These are phyloP conservation scores for Agrochola lychnidis DNA, from an alignment of 2,888 invertebrate species.

Conservation along the genomic window DNA sequence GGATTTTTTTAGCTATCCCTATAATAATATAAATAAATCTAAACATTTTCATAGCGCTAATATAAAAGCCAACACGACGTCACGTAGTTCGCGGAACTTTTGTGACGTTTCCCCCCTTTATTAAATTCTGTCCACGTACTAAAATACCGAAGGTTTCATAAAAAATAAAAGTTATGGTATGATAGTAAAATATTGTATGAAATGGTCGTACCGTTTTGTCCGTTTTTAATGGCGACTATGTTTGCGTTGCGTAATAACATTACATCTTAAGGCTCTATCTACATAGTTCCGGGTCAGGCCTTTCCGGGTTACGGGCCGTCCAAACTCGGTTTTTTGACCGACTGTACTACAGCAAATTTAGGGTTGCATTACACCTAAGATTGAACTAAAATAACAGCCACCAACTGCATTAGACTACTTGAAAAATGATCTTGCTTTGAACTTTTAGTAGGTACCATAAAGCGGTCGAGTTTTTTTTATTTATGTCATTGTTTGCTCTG, in stretches of 20 bases:
- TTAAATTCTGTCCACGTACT: constrained; percentile 59
- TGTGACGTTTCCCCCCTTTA: constrained; percentile 56
- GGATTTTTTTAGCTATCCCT: neutral
- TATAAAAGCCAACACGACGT: constrained; percentile 49
- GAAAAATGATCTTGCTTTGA: neutral
- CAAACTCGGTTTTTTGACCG: neutral
- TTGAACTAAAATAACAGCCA: neutral
- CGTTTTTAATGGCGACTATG: constrained; percentile 34
- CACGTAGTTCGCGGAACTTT: constrained; percentile 55
- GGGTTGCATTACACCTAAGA: neutral
- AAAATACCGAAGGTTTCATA: constrained; percentile 58
- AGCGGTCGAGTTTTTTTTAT: no score
- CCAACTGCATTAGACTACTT: neutral
- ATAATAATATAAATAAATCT: constrained; percentile 29
- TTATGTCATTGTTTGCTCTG: neutral
- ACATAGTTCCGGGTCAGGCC: neutral
- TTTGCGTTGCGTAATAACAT: constrained; percentile 23
- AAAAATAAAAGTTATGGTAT: constrained; percentile 59
- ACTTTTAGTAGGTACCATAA: neutral
- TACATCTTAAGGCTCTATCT: neutral
- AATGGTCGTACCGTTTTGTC: constrained; percentile 46
- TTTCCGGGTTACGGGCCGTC: neutral
- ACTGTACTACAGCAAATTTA: neutral
- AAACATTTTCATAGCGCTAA: constrained; percentile 38
- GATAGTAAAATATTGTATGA: constrained; percentile 55